These are phyloP conservation scores for Leptarthrus brevirostris DNA, from an alignment of 2,888 invertebrate species.

Conservation along the genomic window DNA sequence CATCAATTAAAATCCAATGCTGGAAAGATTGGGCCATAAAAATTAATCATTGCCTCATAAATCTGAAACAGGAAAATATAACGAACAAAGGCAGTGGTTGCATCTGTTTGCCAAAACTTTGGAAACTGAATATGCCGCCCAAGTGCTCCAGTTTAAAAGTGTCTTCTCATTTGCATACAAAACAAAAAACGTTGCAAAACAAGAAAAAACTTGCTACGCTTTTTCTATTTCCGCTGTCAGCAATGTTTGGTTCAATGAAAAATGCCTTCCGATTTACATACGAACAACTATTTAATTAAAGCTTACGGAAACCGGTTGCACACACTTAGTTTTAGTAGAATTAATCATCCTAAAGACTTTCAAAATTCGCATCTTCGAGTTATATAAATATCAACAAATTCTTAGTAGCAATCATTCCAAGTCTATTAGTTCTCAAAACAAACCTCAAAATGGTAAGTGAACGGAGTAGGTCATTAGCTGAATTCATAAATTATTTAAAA, in stretches of 20 bases:
- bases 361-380: neutral
- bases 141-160: neutral
- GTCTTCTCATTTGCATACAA: neutral
- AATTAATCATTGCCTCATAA: neutral
- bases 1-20: slow-evolving; percentile 6
- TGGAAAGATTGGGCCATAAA: neutral
- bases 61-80: neutral
- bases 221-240: neutral
- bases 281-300: neutral
- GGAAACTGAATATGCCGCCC: neutral
- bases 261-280: slow-evolving; percentile 10
- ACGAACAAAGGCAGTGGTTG: neutral
- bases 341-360: neutral
- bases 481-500: neutral
- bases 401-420: slow-evolving; percentile 9
- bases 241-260: neutral
- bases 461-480: neutral
- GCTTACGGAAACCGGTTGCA: slow-evolving; percentile 14
- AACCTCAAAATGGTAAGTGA: slow-evolving; percentile 26
- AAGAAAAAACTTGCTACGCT: slow-evolving; percentile 16
- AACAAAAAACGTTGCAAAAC: neutral
- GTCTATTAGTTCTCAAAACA: slow-evolving; percentile 1
- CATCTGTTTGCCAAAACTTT: neutral
- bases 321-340: neutral
- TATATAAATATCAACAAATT: slow-evolving; percentile 33